Base-by-base conservation (phyloP, 1,140 invertebrate species). In the Platyscapa corneri region DNA sequence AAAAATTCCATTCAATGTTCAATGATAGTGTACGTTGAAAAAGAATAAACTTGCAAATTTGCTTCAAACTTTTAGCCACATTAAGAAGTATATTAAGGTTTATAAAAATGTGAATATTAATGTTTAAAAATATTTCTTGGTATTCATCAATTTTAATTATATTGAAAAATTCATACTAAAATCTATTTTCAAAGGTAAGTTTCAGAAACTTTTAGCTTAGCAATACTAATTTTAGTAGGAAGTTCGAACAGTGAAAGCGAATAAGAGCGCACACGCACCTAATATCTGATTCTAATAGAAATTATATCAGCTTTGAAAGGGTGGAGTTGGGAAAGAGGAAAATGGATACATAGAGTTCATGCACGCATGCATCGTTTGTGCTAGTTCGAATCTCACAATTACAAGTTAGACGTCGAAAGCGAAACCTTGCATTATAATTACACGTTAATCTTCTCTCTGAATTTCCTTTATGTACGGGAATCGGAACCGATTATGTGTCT, bases 211-310 rank as follows among this genome's bases (percentile, higher is more conserved):
- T 46, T 46, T 46, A 5, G 42, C 42, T 12, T 46, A 7, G 12
- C 42, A 46, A 46, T 46, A 46, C 30, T 67, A 67, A 64, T 64
- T 30, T 3, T n/a, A 64, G 12, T 64, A n/a, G 32, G 34, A 67
- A 67, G 65, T 65, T 65, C 5, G 8, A 8, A 30, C 27, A 34
- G 16, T 27, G 5, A n/a, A 74, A 6, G 12, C 42, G 42, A 46
- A 46, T 46, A 46, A 46, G 42, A 46, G 42, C 42, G 12, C 5
- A 46, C 42, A 60, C 12, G 56, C 34, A 39, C 2, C 53, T 79
- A 60, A 53, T 37, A 34, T 79, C 77, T 79, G 49, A 60, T 64
- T 79, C 34, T 39, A 37, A 37, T 53, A 76, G 75, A 76, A 76
- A 76, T 42, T 42, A 76, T 53, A 74, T 74, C 37, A 27, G 42